Conservation (phyloP, 2,888 invertebrate genomes). For the Scaptomyza flava region DNA sequence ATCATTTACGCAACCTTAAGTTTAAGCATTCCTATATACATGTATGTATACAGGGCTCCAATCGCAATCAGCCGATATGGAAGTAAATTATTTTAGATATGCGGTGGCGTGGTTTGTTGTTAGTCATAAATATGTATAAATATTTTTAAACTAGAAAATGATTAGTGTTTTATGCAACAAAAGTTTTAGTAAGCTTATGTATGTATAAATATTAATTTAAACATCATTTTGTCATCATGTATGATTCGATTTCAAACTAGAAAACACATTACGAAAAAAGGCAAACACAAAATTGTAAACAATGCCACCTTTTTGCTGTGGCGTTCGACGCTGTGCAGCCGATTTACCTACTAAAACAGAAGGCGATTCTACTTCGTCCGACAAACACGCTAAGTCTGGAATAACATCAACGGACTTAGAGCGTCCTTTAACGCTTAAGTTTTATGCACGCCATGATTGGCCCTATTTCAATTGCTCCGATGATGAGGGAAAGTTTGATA, state of each 20-base stretch:
- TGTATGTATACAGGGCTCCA: background rate
- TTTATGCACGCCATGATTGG: slow-evolving; percentile 72
- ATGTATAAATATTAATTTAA: background rate
- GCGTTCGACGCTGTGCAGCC: slow-evolving; percentile 59
- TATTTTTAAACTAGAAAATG: background rate
- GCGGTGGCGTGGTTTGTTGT: background rate
- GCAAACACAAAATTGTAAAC: background rate
- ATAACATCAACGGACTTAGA: slow-evolving; percentile 46
- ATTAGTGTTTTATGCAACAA: background rate
- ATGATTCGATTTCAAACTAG: slow-evolving; percentile 2
- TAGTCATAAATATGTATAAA: background rate
- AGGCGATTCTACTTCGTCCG: background rate
- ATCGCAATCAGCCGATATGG: slow-evolving; percentile 8
- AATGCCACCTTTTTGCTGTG: slow-evolving; percentile 71
- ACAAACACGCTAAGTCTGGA: slow-evolving; percentile 5
- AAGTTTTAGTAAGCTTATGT: no score
- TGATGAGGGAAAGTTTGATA: slow-evolving; percentile 37
- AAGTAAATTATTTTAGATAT: slow-evolving; percentile 30
- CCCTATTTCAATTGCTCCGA: slow-evolving; percentile 61
- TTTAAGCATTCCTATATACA: background rate
- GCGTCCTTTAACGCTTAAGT: slow-evolving; percentile 60
- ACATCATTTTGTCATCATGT: background rate
- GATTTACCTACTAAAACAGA: slow-evolving; percentile 35
- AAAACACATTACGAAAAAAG: background rate
- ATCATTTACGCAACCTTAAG: slow-evolving; percentile 12